A percentile compares a stretch with the other conserved stretches of the same genome.
phyloP scores from a whole-genome alignment of 92 coral and sea anemone genomes.

The Meandrina meandrites region DNA sequence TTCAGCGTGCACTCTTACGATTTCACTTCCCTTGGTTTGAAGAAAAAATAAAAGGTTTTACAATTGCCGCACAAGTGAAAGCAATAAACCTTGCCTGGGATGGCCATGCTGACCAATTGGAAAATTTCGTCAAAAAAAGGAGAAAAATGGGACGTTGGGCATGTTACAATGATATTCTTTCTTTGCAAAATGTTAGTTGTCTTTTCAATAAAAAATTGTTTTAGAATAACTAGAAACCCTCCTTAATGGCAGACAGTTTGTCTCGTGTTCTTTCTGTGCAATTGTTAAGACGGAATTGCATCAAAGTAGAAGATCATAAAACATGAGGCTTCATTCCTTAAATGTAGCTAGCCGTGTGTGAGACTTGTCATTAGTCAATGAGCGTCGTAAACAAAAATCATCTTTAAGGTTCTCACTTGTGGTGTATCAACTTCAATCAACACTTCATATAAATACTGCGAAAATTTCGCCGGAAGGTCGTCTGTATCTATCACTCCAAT shows the following conservation, averaged over 20 bases:
- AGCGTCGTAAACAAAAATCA: background rate
- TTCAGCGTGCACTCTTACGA: slow-evolving; percentile 51
- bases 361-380: background rate
- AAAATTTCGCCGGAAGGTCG: slow-evolving; percentile 36
- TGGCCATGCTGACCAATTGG: background rate
- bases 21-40: slow-evolving; percentile 34
- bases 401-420: slow-evolving; percentile 1
- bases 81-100: background rate
- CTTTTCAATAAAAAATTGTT: background rate
- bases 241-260: background rate
- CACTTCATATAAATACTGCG: slow-evolving; percentile 36
- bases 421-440: slow-evolving; percentile 14
- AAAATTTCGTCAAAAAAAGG: background rate
- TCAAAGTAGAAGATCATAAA: background rate
- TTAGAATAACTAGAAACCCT: background rate
- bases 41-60: background rate
- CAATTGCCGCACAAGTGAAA: background rate
- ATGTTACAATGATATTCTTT: too few species aligned
- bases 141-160: background rate
- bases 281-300: background rate
- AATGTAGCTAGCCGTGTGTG: background rate
- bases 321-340: too few species aligned
- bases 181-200: too few species aligned
- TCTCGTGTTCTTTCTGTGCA: background rate
- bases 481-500: slow-evolving; percentile 45